A percentile compares a stretch with the other conserved stretches of the same genome.
These are phyloP conservation scores for Erebia ligea DNA, from an alignment of 2,888 invertebrate genomes.

Conservation along the genomic window DNA sequence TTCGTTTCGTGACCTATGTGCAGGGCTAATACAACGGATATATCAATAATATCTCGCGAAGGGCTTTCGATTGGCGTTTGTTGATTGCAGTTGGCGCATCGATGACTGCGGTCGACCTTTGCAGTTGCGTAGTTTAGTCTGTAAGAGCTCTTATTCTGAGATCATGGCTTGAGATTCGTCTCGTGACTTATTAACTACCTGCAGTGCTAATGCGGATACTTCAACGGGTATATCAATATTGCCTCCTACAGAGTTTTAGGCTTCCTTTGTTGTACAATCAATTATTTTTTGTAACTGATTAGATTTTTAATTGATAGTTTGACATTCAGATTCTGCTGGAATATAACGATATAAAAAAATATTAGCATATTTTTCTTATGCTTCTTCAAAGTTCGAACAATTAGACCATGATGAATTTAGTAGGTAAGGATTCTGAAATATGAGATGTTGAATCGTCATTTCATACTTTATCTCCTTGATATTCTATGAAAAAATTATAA, in stretches of 20 bases:
- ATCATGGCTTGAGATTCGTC: constrained; percentile 30
- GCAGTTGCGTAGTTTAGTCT: too few species aligned
- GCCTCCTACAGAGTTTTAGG: constrained; percentile 18
- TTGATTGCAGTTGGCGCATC: too few species aligned
- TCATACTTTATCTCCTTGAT: too few species aligned
- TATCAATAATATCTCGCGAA: too few species aligned
- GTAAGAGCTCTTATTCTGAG: constrained; percentile 6
- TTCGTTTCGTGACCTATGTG: too few species aligned
- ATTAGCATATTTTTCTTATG: not conserved
- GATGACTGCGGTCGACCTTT: too few species aligned
- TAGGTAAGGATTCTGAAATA: too few species aligned
- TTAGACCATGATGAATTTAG: too few species aligned
- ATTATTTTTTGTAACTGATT: constrained; percentile 14
- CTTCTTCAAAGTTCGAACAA: not conserved
- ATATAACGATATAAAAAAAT: constrained; percentile 1
- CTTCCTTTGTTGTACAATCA: constrained; percentile 18
- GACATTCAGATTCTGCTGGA: constrained; percentile 11
- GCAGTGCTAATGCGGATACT: constrained; percentile 31
- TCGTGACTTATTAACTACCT: constrained; percentile 35
- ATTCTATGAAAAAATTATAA: too few species aligned
- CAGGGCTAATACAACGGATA: too few species aligned
- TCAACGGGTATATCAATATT: constrained; percentile 21
- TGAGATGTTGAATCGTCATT: too few species aligned
- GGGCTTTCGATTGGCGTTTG: too few species aligned
- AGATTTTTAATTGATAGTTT: constrained; percentile 19